Evolutionary conservation across 1,140 invertebrate species (phyloP), one percentile per base, ranked within the genome.

Genomic region (Rhagoletis pomonella): DNA sequence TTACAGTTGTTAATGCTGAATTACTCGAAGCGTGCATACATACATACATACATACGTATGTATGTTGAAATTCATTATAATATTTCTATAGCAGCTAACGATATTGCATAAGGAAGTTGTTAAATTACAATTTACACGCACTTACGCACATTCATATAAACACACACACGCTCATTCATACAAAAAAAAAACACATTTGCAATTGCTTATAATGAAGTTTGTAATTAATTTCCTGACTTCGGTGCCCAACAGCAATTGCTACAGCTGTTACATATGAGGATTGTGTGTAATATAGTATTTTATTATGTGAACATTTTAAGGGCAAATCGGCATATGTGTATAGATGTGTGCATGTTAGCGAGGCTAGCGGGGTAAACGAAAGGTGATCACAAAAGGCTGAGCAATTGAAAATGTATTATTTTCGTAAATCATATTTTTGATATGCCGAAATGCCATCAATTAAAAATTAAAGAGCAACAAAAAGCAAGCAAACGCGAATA

Each of bases 111-210:
- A 81, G 73, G 73, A 81, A 81, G 73, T 81, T 55, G 73, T 81
- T 81, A 81, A 81, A 81, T 81, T 81, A 81, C 73, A 81, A 29
- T 81, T 81, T 81, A 12, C 73, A 81, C 73, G 73, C 73, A 55
- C 50, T 81, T 81, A 50, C 73, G 29, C 29, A 29, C 29, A 29
- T 29, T 29, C 29, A 19, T n/a, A 50, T 5, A 77, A 12, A 0
- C 17, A 0, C 17, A 55, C n/a, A 10, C 4, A 55, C 2, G 55
- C 19, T 47, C 47, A 81, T 9, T 0, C 17, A 29, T 42, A 19
- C 10, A 29, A 29, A 29, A 29, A 29, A 29, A 29, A 29, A 29
- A 29, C 29, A n/a, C 2, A 81, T 12, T 9, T 17, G n/a, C 47
- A 73, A 73, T 44, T 73, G 67, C 67, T 29, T 81, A 81, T 55